A percentile compares a stretch with the other conserved stretches of the same genome.
Conservation (phyloP, 2,888 invertebrate species). For the Shargacucullia verbasci region DNA sequence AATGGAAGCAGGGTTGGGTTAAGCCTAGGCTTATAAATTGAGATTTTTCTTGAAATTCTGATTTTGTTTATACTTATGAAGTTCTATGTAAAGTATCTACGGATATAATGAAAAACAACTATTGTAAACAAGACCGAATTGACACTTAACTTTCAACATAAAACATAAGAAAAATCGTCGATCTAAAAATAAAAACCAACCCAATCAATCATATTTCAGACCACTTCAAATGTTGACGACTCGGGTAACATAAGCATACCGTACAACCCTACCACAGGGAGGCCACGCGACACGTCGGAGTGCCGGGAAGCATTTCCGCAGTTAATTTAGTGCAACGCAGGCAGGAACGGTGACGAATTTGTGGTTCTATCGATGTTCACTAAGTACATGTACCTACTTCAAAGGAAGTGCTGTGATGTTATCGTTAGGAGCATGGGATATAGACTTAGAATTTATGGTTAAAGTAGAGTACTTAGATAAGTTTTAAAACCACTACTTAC, state of each 20-base stretch:
- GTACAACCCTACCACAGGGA: conserved; percentile 40
- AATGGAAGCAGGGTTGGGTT: conserved; percentile 8
- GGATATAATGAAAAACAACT: too few species aligned
- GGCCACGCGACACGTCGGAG: conserved; percentile 29
- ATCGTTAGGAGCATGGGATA: too few species aligned
- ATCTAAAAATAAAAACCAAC: conserved; percentile 18
- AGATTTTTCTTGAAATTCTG: not conserved
- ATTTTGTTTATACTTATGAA: too few species aligned
- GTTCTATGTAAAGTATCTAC: too few species aligned
- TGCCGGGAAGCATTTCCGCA: conserved; percentile 55
- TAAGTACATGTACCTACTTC: not conserved
- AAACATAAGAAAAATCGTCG: too few species aligned
- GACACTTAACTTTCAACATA: too few species aligned
- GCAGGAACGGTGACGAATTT: conserved; percentile 39
- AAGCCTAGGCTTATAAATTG: not conserved
- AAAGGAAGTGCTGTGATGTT: not conserved
- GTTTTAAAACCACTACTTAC: too few species aligned
- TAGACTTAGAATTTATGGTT: too few species aligned
- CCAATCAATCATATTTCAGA: conserved; percentile 1
- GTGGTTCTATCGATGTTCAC: conserved; percentile 23
- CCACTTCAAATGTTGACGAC: conserved; percentile 5
- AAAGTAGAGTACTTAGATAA: too few species aligned
- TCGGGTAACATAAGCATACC: conserved; percentile 17
- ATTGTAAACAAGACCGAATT: too few species aligned
- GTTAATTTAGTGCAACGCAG: conserved; percentile 51